Evolutionary conservation across 2,888 invertebrate genomes (phyloP).

Genomic region (Sinopyrophorus schimmeli): DNA sequence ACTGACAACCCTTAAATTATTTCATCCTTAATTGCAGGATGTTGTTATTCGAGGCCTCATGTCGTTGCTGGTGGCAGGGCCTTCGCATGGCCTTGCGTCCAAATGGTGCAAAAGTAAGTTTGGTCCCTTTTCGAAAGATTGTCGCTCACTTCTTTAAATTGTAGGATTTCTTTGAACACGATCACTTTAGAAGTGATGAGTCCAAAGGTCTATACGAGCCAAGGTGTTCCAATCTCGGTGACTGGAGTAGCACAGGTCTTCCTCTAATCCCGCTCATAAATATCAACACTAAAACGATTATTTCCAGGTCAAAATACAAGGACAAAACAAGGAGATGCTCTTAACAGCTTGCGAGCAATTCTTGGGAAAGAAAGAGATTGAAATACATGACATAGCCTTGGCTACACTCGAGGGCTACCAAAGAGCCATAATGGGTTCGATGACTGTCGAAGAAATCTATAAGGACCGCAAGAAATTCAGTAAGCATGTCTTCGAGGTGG

Average conservation of each 20-base stretch:
- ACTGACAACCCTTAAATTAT: too few relatives aligned
- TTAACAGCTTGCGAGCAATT: constrained; percentile 93
- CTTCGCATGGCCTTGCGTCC: constrained; percentile 94
- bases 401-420: constrained; percentile 94
- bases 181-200: constrained; percentile 97
- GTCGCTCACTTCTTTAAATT: not conserved
- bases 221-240: constrained; percentile 97
- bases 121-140: not conserved
- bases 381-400: constrained; percentile 88
- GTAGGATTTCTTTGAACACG: constrained; percentile 90
- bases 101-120: constrained; percentile 75
- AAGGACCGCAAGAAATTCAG: constrained; percentile 96
- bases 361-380: constrained; percentile 82
- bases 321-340: constrained; percentile 87
- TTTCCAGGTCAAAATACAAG: constrained; percentile 80
- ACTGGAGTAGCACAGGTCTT: constrained; percentile 94
- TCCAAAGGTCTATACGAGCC: constrained; percentile 93
- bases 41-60: constrained; percentile 90
- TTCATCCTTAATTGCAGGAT: constrained; percentile 70
- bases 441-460: constrained; percentile 96
- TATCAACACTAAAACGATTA: not conserved
- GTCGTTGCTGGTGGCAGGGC: constrained; percentile 95
- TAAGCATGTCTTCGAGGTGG: constrained; percentile 92
- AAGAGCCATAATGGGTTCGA: constrained; percentile 94
- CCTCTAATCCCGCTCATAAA: not conserved